These are phyloP conservation scores for Chaetodon trifascialis DNA, from an alignment of 2,113 vertebrate genomes.

Conservation along the genomic window DNA sequence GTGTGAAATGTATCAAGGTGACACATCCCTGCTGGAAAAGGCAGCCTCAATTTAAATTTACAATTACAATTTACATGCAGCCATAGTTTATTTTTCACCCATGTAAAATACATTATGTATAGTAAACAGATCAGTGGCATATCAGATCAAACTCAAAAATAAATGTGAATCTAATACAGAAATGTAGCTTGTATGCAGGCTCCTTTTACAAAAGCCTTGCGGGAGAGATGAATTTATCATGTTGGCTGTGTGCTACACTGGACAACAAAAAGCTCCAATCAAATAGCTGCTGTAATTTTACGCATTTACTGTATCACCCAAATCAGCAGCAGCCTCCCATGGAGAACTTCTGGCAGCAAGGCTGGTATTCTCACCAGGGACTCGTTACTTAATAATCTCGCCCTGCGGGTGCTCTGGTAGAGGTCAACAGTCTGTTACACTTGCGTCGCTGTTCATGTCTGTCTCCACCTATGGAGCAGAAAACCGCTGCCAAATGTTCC, in stretches of 20 bases:
- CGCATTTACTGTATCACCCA: constrained; percentile 67
- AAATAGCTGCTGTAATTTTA: constrained; percentile 53
- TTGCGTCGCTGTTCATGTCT: constrained; percentile 66
- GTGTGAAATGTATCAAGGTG: neutral
- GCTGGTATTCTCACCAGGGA: constrained; percentile 78
- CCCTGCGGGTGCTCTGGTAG: constrained; percentile 77
- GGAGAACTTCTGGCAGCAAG: constrained; percentile 77
- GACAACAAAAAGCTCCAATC: constrained; percentile 46
- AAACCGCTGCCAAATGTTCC: constrained; percentile 71
- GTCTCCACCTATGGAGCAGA: constrained; percentile 67
- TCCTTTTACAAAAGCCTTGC: neutral
- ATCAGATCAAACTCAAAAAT: neutral
- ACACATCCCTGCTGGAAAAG: neutral
- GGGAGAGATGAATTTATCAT: constrained; percentile 12
- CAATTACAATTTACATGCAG: neutral
- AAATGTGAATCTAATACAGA: neutral
- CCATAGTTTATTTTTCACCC: neutral
- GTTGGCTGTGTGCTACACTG: constrained; percentile 2
- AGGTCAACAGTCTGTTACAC: constrained; percentile 79
- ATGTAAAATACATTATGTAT: neutral
- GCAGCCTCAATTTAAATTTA: neutral
- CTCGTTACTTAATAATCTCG: constrained; percentile 81
- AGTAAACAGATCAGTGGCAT: neutral
- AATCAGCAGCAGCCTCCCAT: constrained; percentile 70
- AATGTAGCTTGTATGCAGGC: neutral